Percentiles rank a stretch among this genome's conserved stretches.
Conservation (phyloP, 2,888 invertebrate species). For the Stenoptilia bipunctidactyla region DNA sequence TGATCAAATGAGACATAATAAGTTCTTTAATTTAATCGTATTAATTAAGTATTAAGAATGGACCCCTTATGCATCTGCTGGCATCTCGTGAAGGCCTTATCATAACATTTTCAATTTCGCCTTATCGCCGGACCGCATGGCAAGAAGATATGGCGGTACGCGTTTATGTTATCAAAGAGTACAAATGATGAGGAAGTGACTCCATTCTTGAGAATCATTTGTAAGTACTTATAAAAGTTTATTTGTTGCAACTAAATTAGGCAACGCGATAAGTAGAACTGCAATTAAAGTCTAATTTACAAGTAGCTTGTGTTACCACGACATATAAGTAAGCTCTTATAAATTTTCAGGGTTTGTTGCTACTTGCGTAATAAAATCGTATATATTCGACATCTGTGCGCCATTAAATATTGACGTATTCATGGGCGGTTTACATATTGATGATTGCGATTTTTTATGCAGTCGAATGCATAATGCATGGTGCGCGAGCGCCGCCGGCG, state of each 20-base stretch:
- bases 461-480: slow-evolving; percentile 43
- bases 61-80: neutral
- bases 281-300: no score
- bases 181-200: neutral
- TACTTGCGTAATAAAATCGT: no score
- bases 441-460: slow-evolving; percentile 39
- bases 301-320: no score
- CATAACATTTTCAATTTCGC: neutral
- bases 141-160: neutral
- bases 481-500: slow-evolving; percentile 6
- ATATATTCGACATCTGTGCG: neutral
- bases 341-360: no score
- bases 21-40: neutral
- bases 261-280: no score
- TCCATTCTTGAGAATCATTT: no score
- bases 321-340: no score
- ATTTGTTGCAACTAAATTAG: no score
- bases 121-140: neutral
- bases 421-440: slow-evolving; percentile 21
- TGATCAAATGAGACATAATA: neutral
- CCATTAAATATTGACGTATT: no score
- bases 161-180: neutral
- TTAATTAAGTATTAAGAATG: neutral
- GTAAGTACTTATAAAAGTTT: no score
- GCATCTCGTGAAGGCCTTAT: neutral